Conservation (phyloP, 2,888 invertebrate species). For the Ochlodes sylvanus region DNA sequence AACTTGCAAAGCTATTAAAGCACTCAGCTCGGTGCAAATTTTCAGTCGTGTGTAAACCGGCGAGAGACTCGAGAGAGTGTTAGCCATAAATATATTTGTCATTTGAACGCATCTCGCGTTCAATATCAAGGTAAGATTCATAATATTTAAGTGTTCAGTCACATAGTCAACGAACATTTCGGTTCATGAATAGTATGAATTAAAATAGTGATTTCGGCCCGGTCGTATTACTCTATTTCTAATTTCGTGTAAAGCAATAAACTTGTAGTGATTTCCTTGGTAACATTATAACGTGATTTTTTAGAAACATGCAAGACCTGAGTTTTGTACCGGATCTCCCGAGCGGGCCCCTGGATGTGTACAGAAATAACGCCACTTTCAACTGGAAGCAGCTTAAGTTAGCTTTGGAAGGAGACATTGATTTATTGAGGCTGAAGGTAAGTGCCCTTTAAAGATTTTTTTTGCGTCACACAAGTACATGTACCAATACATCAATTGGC, state of each 20-base stretch:
- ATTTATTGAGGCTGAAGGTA: conserved; percentile 91
- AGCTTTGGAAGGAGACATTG: conserved; percentile 90
- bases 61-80: conserved; percentile 41
- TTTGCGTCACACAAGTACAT: too few relatives aligned
- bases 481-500: too few relatives aligned
- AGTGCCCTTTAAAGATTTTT: conserved; percentile 44
- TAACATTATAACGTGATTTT: conserved; percentile 47
- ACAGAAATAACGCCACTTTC: conserved; percentile 92
- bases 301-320: conserved; percentile 78
- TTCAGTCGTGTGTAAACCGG: conserved; percentile 44
- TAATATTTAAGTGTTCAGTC: conserved; percentile 20
- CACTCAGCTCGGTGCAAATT: conserved; percentile 41
- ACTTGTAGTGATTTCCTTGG: background rate
- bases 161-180: conserved; percentile 26
- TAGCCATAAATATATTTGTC: conserved; percentile 34
- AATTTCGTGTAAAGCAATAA: conserved; percentile 4
- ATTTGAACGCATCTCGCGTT: conserved; percentile 38
- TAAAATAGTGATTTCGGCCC: conserved; percentile 16
- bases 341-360: conserved; percentile 91
- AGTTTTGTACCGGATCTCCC: conserved; percentile 88
- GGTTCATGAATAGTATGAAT: conserved; percentile 23
- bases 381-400: conserved; percentile 94
- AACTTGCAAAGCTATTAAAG: conserved; percentile 43
- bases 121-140: conserved; percentile 44
- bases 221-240: conserved; percentile 3